phyloP scores from a whole-genome alignment of 2,888 invertebrate species.

The Nasonia oneida region DNA sequence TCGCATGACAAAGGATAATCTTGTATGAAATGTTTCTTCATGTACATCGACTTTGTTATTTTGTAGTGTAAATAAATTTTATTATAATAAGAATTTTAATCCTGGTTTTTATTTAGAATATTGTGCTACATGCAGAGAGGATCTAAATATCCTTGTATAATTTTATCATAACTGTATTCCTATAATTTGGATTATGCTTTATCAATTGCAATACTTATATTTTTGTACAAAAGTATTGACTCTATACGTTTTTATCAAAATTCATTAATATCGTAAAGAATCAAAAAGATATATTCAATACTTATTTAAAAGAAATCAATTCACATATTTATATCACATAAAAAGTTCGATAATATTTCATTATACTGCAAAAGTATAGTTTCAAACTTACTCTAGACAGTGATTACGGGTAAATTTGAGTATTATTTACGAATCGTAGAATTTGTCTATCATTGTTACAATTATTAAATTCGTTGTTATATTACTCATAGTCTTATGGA shows the following conservation, averaged over 20 bases:
- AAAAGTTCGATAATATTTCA: background rate
- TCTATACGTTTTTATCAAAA: background rate
- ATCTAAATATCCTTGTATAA: background rate
- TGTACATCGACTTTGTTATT: constrained; percentile 71
- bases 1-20: constrained; percentile 49
- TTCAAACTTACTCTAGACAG: background rate
- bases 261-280: background rate
- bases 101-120: constrained; percentile 6
- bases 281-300: background rate
- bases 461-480: background rate
- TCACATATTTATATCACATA: background rate
- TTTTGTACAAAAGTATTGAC: constrained; percentile 16
- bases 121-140: background rate
- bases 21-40: constrained; percentile 56
- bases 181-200: background rate
- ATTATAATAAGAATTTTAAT: constrained; percentile 69
- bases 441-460: background rate
- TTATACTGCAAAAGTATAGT: background rate
- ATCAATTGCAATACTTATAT: background rate
- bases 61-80: constrained; percentile 78
- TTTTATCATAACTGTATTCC: too few species aligned
- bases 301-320: too few species aligned
- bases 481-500: background rate
- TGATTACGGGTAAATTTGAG: background rate
- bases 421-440: background rate